Percentiles rank a stretch among this genome's conserved stretches.
phyloP scores from a whole-genome alignment of 2,113 vertebrate species.

The Meriones unguiculatus region DNA sequence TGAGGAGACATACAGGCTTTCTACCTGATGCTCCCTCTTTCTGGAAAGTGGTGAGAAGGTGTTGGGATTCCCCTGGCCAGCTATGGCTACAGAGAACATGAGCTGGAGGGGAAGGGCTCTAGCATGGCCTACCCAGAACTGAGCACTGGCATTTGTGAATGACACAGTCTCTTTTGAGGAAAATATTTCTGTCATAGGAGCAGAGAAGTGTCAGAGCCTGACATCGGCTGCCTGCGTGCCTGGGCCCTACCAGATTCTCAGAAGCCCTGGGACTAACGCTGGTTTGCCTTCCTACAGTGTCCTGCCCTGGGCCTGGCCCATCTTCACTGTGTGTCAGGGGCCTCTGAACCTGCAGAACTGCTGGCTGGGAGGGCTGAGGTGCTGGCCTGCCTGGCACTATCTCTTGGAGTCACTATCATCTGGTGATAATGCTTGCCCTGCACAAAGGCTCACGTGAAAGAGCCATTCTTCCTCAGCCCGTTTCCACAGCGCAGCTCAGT shows the following conservation, averaged over 20 bases:
- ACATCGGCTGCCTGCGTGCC: too few relatives aligned
- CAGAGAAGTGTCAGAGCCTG: background rate
- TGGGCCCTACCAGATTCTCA: background rate
- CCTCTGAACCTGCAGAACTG: background rate
- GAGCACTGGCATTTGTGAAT: background rate
- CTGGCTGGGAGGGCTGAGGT: background rate
- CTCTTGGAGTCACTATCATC: constrained; percentile 51
- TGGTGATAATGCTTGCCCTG: background rate
- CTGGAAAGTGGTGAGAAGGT: background rate
- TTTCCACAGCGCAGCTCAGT: background rate
- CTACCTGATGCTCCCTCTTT: background rate
- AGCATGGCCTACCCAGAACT: background rate
- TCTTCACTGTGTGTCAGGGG: background rate
- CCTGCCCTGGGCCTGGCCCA: background rate
- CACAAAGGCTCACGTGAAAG: background rate
- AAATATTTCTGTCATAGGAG: background rate
- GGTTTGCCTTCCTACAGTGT: background rate
- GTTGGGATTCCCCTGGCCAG: background rate
- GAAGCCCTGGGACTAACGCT: background rate
- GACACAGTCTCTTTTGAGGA: background rate
- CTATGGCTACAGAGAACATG: background rate
- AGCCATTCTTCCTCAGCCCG: constrained; percentile 7
- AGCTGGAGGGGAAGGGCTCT: background rate
- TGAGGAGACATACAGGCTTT: background rate
- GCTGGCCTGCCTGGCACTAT: background rate